These are phyloP conservation scores for Anniella stebbinsi DNA, from an alignment of 2,797 vertebrate genomes.

Conservation along the genomic window DNA sequence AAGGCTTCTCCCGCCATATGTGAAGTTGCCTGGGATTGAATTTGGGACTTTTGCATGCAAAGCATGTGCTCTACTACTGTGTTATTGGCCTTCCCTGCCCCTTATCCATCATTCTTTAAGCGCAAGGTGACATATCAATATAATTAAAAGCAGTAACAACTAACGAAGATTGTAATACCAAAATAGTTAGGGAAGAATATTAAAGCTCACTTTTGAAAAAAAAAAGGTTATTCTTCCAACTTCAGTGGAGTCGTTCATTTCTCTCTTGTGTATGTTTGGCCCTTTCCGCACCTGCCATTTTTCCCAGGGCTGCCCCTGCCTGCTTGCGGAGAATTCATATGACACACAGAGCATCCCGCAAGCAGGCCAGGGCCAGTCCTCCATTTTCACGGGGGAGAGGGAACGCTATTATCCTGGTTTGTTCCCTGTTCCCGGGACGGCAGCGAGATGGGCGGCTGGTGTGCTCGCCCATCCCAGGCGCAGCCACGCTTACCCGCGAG, in stretches of 20 bases:
- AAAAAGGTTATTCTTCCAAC: conserved; percentile 36
- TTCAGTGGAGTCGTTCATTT: background rate
- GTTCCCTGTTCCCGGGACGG: no score
- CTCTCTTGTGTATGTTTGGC: conserved; percentile 42
- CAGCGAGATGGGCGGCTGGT: no score
- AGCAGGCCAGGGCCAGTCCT: no score
- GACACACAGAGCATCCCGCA: no score
- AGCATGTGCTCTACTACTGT: background rate
- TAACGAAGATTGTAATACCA: background rate
- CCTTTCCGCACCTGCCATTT: no score
- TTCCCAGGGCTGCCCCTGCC: no score
- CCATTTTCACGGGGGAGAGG: no score
- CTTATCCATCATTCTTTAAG: background rate
- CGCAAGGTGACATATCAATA: background rate
- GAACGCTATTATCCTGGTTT: no score
- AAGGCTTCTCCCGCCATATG: background rate
- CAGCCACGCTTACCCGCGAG: no score
- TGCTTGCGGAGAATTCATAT: no score
- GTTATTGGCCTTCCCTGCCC: no score
- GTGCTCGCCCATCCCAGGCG: no score
- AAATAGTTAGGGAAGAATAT: conserved; percentile 31
- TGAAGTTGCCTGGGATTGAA: background rate
- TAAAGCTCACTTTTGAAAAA: conserved; percentile 25
- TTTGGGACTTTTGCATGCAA: background rate
- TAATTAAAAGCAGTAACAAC: background rate